Conservation (phyloP, 2,113 vertebrate genomes). For the Sinocyclocheilus anophthalmus region DNA sequence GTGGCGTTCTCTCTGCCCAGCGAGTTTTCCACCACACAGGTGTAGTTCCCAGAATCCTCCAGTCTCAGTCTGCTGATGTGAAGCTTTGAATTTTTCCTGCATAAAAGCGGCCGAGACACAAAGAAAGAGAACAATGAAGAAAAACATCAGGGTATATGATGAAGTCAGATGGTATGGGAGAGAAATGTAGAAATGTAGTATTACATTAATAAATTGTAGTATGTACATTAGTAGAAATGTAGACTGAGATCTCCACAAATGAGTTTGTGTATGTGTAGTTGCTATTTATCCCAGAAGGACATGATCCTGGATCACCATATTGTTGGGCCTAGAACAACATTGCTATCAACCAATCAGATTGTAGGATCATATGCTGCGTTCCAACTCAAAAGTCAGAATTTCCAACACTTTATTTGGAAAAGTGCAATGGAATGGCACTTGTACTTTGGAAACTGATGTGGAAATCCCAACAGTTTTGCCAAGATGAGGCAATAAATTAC, state of each 20-base stretch:
- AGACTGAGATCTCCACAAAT: too few relatives aligned
- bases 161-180: not conserved
- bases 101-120: not conserved
- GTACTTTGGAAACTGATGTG: not conserved
- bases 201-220: too few relatives aligned
- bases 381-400: not conserved
- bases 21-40: conserved; percentile 92
- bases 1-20: conserved; percentile 88
- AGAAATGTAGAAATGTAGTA: not conserved
- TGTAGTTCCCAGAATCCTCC: conserved; percentile 94
- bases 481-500: not conserved
- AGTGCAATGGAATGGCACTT: not conserved
- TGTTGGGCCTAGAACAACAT: not conserved
- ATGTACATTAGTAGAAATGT: too few relatives aligned
- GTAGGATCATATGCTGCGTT: not conserved
- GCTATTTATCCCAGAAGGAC: not conserved
- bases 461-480: not conserved
- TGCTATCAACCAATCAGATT: not conserved
- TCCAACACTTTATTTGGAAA: not conserved
- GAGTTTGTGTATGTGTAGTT: not conserved
- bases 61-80: conserved; percentile 92
- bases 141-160: not conserved
- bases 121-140: not conserved
- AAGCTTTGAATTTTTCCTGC: conserved; percentile 96
- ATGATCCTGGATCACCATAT: not conserved